Evolutionary conservation across 2,113 vertebrate genomes (phyloP).

Genomic region (Larimichthys polyactis): DNA sequence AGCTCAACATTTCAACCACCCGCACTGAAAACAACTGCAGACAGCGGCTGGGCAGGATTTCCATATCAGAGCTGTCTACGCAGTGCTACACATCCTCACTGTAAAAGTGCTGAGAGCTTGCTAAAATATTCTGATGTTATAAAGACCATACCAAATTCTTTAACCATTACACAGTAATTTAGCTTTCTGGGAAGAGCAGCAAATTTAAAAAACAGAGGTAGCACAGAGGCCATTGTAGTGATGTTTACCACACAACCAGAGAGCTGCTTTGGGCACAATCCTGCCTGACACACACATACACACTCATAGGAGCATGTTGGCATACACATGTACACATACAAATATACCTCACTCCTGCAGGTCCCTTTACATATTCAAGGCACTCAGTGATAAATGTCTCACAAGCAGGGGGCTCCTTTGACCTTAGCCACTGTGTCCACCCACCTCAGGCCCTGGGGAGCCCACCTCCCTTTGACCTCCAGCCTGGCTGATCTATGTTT

Average conservation of each 20-base stretch:
- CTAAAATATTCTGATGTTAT: slow-evolving; percentile 3
- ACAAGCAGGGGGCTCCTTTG: slow-evolving; percentile 36
- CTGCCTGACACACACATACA: neutral
- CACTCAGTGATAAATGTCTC: slow-evolving; percentile 59
- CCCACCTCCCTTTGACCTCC: slow-evolving; percentile 58
- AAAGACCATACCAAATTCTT: slow-evolving; percentile 1
- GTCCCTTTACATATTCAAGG: slow-evolving; percentile 11
- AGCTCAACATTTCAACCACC: neutral
- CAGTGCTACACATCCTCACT: neutral
- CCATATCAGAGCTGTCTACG: neutral
- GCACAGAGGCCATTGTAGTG: neutral
- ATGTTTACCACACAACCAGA: slow-evolving; percentile 8
- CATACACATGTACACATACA: neutral
- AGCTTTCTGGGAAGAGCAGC: neutral
- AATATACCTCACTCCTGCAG: neutral
- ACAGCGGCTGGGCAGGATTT: neutral
- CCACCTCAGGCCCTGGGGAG: slow-evolving; percentile 47
- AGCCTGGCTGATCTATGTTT: slow-evolving; percentile 45
- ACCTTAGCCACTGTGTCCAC: slow-evolving; percentile 63
- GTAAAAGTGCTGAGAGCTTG: neutral
- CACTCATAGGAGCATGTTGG: neutral
- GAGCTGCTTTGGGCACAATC: slow-evolving; percentile 17
- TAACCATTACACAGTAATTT: neutral
- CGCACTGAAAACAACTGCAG: neutral
- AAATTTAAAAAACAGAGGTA: neutral